Evolutionary conservation across 1,140 invertebrate species (phyloP).

Genomic region (Zaprionus vittiger): DNA sequence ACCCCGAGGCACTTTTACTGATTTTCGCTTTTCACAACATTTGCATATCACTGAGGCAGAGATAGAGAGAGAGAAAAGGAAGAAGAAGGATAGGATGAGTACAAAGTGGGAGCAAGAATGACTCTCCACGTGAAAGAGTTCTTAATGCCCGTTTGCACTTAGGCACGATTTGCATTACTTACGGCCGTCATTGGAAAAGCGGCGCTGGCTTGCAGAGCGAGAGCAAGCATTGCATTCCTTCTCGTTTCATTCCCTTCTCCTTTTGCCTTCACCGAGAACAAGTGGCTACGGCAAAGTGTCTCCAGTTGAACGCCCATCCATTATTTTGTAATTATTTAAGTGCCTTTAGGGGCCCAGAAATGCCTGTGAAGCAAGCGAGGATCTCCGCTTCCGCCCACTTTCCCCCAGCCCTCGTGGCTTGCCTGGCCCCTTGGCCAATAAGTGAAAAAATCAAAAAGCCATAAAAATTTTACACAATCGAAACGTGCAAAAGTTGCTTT

Average conservation of each 20-base stretch:
- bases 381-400: background rate
- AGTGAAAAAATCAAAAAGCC: constrained; percentile 84
- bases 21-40: constrained; percentile 73
- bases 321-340: constrained; percentile 82
- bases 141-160: constrained; percentile 54
- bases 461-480: constrained; percentile 84
- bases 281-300: constrained; percentile 53
- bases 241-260: background rate
- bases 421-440: constrained; percentile 54
- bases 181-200: constrained; percentile 35
- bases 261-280: background rate
- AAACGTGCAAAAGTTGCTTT: constrained; percentile 83
- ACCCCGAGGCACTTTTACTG: constrained; percentile 60
- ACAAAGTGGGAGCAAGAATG: constrained; percentile 2
- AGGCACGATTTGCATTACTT: constrained; percentile 77
- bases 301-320: constrained; percentile 58
- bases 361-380: background rate
- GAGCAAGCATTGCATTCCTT: background rate
- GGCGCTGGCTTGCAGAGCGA: constrained; percentile 9
- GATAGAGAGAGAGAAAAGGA: background rate
- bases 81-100: background rate
- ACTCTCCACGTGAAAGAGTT: constrained; percentile 62
- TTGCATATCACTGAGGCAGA: constrained; percentile 65
- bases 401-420: background rate
- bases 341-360: constrained; percentile 54